phyloP scores from a whole-genome alignment of 2,797 vertebrate genomes.

The Chelmon rostratus region DNA sequence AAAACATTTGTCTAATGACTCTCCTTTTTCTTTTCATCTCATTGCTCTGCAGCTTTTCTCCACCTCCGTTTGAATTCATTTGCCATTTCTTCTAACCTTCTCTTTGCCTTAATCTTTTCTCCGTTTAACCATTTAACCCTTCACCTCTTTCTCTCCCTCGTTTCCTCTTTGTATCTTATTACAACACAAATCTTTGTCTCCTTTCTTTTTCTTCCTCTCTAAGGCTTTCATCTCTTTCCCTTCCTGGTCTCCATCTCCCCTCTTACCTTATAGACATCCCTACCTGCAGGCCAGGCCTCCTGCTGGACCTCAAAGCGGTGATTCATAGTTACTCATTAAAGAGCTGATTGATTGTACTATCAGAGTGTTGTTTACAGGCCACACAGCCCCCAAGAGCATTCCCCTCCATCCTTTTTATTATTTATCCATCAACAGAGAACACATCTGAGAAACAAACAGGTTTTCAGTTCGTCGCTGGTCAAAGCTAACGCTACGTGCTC shows the following conservation, averaged over 20 bases:
- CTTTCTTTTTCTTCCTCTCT: neutral
- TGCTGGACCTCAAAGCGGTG: conserved; percentile 12
- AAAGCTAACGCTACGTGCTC: conserved; percentile 21
- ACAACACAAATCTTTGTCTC: neutral
- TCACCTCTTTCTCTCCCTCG: neutral
- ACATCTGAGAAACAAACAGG: conserved; percentile 4
- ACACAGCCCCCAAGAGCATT: neutral
- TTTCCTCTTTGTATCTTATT: neutral
- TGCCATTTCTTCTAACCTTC: neutral
- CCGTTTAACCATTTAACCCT: neutral
- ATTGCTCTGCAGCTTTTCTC: neutral
- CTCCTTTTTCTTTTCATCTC: conserved; percentile 11
- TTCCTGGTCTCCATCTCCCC: neutral
- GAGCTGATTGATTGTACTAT: conserved; percentile 50
- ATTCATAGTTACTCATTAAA: conserved; percentile 51
- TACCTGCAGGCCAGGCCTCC: conserved; percentile 1
- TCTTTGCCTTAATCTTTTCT: neutral
- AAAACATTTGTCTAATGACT: conserved; percentile 39
- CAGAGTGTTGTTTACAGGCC: conserved; percentile 52
- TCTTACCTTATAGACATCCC: neutral
- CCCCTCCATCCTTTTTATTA: conserved; percentile 20
- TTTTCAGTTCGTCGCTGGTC: conserved; percentile 32
- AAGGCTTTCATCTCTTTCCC: neutral
- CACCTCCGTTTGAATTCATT: neutral
- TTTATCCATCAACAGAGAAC: conserved; percentile 21